A percentile compares a stretch with the other conserved stretches of the same genome.
Conservation (phyloP, 2,888 invertebrate genomes). For the Elysia crispata region DNA sequence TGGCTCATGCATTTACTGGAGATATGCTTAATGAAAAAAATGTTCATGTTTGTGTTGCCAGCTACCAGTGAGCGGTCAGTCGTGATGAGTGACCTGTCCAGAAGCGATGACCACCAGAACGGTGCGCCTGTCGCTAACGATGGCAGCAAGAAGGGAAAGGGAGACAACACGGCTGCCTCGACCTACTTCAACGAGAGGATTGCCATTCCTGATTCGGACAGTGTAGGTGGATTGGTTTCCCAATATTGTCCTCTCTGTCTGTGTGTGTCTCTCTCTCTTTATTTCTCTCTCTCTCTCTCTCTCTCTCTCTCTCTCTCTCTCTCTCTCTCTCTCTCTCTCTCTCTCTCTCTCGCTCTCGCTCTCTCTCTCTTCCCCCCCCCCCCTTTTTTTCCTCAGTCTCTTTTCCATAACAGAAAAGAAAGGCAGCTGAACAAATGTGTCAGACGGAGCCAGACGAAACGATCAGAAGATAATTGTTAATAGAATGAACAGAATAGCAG, state of each 20-base stretch:
- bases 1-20: no score
- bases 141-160: background rate
- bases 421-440: no score
- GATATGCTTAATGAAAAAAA: no score
- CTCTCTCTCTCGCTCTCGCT: conserved; percentile 33
- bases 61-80: no score
- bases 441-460: no score
- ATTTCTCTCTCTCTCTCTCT: conserved; percentile 14
- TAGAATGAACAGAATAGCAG: no score
- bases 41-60: no score
- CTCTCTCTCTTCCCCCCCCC: conserved; percentile 14
- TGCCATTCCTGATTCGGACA: conserved; percentile 60
- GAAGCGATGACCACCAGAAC: background rate
- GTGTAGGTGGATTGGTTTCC: conserved; percentile 54
- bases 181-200: conserved; percentile 67
- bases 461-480: no score
- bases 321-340: conserved; percentile 27
- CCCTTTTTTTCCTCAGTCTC: background rate
- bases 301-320: conserved; percentile 32
- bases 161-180: conserved; percentile 52
- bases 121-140: background rate
- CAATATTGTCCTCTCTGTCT: background rate
- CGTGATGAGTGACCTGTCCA: no score
- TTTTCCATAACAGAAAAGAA: no score
- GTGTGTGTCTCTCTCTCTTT: background rate